Evolutionary conservation across 2,797 vertebrate genomes (phyloP).

Genomic region (Nannoperca australis): DNA sequence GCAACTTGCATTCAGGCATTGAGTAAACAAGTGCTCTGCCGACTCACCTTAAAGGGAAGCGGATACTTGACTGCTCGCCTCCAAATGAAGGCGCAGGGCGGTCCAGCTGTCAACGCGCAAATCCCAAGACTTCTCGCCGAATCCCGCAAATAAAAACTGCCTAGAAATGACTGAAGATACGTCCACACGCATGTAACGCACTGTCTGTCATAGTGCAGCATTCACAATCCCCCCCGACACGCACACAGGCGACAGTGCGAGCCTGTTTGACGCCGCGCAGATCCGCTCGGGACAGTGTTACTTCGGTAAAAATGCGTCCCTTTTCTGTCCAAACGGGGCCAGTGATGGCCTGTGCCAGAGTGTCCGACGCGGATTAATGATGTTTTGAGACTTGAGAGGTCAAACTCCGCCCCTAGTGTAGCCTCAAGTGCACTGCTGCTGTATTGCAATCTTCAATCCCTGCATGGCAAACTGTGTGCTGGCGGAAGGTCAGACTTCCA

Average conservation of each 20-base stretch:
- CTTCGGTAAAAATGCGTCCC: slow-evolving; percentile 40
- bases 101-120: slow-evolving; percentile 62
- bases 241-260: slow-evolving; percentile 33
- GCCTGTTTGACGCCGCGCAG: slow-evolving; percentile 24
- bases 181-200: slow-evolving; percentile 56
- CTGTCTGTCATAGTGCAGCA: slow-evolving; percentile 68
- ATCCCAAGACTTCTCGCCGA: slow-evolving; percentile 24
- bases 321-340: slow-evolving; percentile 32
- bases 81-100: slow-evolving; percentile 36
- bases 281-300: slow-evolving; percentile 25
- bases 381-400: slow-evolving; percentile 84
- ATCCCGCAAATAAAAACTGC: slow-evolving; percentile 34
- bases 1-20: slow-evolving; percentile 64
- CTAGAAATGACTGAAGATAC: slow-evolving; percentile 60
- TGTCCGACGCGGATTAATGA: slow-evolving; percentile 84
- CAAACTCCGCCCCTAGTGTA: slow-evolving; percentile 85
- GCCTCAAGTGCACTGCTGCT: slow-evolving; percentile 75
- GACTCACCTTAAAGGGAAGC: slow-evolving; percentile 71
- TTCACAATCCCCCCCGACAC: slow-evolving; percentile 46
- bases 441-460: slow-evolving; percentile 72
- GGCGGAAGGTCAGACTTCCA: slow-evolving; percentile 83
- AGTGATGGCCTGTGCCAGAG: slow-evolving; percentile 71
- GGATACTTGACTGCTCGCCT: slow-evolving; percentile 20
- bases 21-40: slow-evolving; percentile 40
- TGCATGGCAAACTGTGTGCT: slow-evolving; percentile 71